A percentile compares a stretch with the other conserved stretches of the same genome.
Conservation (phyloP, 2,797 vertebrate species). For the Lepus townsendii region DNA sequence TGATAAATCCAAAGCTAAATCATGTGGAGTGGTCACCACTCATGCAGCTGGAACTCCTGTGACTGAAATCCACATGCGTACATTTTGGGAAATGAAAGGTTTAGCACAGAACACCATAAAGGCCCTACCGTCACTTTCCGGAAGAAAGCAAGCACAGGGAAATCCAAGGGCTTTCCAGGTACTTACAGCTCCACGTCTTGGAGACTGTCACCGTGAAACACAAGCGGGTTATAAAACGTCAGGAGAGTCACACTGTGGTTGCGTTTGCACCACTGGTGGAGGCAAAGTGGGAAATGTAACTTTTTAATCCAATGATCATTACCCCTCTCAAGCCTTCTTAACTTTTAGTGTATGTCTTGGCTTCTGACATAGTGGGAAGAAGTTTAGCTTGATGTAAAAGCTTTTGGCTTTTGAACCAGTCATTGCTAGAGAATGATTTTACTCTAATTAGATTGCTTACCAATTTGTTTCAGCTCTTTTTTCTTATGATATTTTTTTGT, state of each 20-base stretch:
- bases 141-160: background rate
- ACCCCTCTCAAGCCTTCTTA: background rate
- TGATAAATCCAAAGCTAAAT: slow-evolving; percentile 7
- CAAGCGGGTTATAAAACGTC: background rate
- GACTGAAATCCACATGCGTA: background rate
- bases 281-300: background rate
- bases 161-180: background rate
- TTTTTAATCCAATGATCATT: background rate
- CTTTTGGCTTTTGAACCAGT: background rate
- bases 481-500: background rate
- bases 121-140: background rate
- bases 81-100: slow-evolving; percentile 44
- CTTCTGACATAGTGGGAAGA: background rate
- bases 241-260: background rate
- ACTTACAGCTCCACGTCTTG: background rate
- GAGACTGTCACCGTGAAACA: background rate
- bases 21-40: background rate
- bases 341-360: background rate
- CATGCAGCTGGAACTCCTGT: background rate
- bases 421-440: background rate
- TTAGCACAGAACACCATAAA: background rate
- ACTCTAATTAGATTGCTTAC: background rate
- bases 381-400: background rate
- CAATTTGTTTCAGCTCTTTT: background rate
- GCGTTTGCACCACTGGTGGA: background rate